Evolutionary conservation across 1,140 invertebrate genomes (phyloP).

Genomic region (Riptortus pedestris): DNA sequence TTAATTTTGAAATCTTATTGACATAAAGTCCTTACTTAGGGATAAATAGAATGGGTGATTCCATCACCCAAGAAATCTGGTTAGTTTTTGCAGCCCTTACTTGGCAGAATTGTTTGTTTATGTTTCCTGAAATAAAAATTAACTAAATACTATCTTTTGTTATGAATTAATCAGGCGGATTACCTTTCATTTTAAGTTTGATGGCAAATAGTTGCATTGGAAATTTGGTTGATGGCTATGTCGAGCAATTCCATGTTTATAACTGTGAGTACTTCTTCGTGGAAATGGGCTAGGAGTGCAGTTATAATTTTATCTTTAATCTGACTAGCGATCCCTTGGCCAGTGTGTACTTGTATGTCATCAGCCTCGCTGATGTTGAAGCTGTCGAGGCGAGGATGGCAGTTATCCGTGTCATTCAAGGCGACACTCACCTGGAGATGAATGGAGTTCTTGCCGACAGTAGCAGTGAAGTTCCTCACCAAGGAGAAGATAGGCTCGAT

Average conservation of each 20-base stretch:
- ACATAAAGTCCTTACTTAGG: too few species aligned
- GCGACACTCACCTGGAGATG: slow-evolving; percentile 6
- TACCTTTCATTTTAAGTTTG: too few species aligned
- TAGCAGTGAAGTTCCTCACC: not conserved
- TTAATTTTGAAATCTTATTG: too few species aligned
- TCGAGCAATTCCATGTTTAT: not conserved
- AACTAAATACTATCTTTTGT: too few species aligned
- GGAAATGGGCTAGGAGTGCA: not conserved
- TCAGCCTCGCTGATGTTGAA: slow-evolving; percentile 6
- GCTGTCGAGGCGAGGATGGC: slow-evolving; percentile 13
- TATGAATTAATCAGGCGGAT: too few species aligned
- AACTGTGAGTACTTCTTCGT: not conserved
- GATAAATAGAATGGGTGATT: too few species aligned
- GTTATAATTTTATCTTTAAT: slow-evolving; percentile 12
- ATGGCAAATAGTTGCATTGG: not conserved
- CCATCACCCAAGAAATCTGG: too few species aligned
- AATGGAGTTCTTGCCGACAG: slow-evolving; percentile 17
- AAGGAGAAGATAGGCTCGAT: slow-evolving; percentile 10
- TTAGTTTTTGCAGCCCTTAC: too few species aligned
- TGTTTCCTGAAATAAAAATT: too few species aligned
- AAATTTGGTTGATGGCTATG: not conserved
- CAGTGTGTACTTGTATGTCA: slow-evolving; percentile 18
- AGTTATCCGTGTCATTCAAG: not conserved
- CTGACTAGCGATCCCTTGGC: slow-evolving; percentile 19
- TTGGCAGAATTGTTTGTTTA: too few species aligned